These are phyloP conservation scores for Cepaea nemoralis DNA, from an alignment of 1,140 invertebrate genomes.

Conservation along the genomic window DNA sequence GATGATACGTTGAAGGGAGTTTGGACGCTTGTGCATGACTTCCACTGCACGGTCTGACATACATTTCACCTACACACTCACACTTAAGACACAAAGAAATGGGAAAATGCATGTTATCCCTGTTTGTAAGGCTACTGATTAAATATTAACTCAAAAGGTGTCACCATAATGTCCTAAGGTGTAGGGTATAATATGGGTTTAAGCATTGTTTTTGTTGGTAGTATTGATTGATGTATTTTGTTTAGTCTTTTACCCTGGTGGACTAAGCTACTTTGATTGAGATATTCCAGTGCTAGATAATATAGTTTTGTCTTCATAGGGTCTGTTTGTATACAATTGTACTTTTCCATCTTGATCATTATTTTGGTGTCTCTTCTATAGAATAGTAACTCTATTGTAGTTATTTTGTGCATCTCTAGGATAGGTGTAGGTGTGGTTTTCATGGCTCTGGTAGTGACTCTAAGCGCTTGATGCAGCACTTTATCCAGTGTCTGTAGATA, in stretches of 20 bases:
- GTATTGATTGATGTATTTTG: background rate
- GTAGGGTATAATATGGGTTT: background rate
- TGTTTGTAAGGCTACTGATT: no score
- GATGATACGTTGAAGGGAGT: no score
- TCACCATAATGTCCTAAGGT: background rate
- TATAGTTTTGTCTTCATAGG: background rate
- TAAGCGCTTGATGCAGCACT: conserved; percentile 15
- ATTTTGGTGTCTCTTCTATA: background rate
- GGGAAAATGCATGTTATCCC: no score
- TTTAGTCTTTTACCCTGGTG: background rate
- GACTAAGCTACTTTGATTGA: background rate
- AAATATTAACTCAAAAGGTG: background rate
- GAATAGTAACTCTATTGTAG: background rate
- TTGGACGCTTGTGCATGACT: no score
- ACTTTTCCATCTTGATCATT: background rate
- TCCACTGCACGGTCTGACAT: no score
- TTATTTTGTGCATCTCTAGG: conserved; percentile 1
- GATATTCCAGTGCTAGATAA: background rate
- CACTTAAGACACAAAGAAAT: no score
- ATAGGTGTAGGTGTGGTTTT: conserved; percentile 28
- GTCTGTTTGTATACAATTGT: background rate
- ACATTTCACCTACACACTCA: no score
- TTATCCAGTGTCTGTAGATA: background rate
- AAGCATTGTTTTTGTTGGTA: background rate
- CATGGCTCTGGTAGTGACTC: conserved; percentile 28